Evolutionary conservation across 1,140 invertebrate genomes (phyloP), one percentile per base, ranked within the genome.

Genomic region (Coenobita brevimanus): DNA sequence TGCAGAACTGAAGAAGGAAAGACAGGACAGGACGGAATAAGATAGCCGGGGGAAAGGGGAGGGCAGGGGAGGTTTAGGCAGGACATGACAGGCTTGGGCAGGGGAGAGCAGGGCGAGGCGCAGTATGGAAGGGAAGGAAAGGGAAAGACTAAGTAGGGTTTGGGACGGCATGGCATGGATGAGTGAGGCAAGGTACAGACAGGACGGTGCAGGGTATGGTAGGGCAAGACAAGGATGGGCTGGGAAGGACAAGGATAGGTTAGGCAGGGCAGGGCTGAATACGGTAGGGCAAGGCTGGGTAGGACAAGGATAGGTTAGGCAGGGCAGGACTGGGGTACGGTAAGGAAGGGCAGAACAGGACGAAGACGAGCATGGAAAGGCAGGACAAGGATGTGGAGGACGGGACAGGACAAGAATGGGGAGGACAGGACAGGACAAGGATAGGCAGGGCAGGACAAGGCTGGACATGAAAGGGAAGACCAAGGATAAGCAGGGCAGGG

Each of bases 31-130:
- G 64, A 33, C 30, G n/a, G 64, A 33, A n/a, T 4, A n/a, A 67
- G 30, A 8, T 67, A 8, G 41, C 41, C 4, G 36, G 24, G n/a
- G 13, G 24, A 13, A 43, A 38, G 15, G 46, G 30, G 8, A n/a
- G 57, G 24, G 54, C 36, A 36, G 50, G 24, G 38, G 36, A 69
- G 38, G 46, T 43, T 24, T 36, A 41, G 60, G 57, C 43, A 60
- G 36, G 24, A 17, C 27, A 36, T 17, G 30, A 24, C 46, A 83
- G 36, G 84, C 15, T 41, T 64, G 41, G 78, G 57, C 88, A 79
- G 84, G 75, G 57, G 27, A 62, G 64, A 33, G 10, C 75, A 81
- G 57, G 15, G 90, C 82, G 93, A 73, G 17, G 46, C 24, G 6
- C 24, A 17, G 33, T 6, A 27, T 30, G 3, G 21, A 38, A 13